phyloP scores from a whole-genome alignment of 2,113 vertebrate species.

The Equus przewalskii region DNA sequence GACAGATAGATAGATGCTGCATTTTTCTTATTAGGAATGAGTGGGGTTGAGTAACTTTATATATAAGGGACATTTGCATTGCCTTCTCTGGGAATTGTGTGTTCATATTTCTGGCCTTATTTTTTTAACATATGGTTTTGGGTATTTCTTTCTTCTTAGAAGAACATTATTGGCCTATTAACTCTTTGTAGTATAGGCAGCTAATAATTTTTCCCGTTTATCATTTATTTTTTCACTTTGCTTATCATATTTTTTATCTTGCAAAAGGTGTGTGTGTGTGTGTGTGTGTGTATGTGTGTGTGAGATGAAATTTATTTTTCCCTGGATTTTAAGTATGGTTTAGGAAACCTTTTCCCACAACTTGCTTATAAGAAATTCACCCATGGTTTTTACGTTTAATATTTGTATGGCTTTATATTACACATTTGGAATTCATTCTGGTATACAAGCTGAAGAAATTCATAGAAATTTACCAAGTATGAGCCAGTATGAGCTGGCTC shows the following conservation, averaged over 20 bases:
- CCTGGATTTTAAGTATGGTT: not conserved
- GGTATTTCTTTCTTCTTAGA: not conserved
- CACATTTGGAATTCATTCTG: not conserved
- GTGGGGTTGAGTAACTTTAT: not conserved
- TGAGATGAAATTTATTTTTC: not conserved
- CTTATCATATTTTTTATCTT: not conserved
- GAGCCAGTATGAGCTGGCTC: too few relatives aligned
- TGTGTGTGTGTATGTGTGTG: not conserved
- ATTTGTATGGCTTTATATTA: not conserved
- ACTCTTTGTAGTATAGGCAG: not conserved
- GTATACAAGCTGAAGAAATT: not conserved
- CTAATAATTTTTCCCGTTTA: not conserved
- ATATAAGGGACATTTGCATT: not conserved
- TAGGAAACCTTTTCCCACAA: not conserved
- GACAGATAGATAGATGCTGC: not conserved
- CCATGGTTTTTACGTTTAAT: not conserved
- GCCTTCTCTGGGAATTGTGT: not conserved
- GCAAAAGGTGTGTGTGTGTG: not conserved
- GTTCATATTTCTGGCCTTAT: not conserved
- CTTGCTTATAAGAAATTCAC: not conserved
- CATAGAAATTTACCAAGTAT: not conserved
- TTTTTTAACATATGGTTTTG: not conserved
- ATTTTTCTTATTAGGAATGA: not conserved
- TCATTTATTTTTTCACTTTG: not conserved
- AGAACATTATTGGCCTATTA: not conserved